Base-by-base conservation (phyloP, 2,797 vertebrate genomes). In the Periparus ater region DNA sequence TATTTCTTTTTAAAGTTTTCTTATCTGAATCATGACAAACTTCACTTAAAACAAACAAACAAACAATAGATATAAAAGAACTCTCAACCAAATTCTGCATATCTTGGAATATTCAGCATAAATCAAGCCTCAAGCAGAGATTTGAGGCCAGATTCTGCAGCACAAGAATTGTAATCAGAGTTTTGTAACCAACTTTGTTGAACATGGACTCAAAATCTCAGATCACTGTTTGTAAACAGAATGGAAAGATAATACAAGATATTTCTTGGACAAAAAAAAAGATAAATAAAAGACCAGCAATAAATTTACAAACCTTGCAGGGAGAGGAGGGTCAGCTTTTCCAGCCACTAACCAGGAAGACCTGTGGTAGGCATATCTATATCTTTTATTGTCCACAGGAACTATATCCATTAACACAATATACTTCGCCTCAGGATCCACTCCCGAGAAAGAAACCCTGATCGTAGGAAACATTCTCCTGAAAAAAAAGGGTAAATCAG, bases 381-480 rank as follows among this genome's bases (percentile, higher is more conserved):
- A 99, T 89, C 99, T 98, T 96, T 99, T 99, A 97, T 99, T 99
- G 97, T 99, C 99, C 97, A 99, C 99, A 0, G 99, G 99, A 78
- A 99, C 99, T 42, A 99, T 99, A 97, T 99, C 99, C 99, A 99
- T 99, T 93, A 99, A 95, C 36, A 99, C 99, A 55, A 99, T 99
- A 94, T 99, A 99, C 93, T 99, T 99, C 55, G 99, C 99, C 95
- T 99, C 99, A 32, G 99, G 98, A 94, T 99, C 99, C 96, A 99
- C 98, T 7, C 99, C 99, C 1, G 99, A 99, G 97, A 99, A 99
- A 6, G 99, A 99, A 92, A 99, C 99, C 11, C 99, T 98, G 97
- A 99, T 99, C 2, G 99, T 99, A 55, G 99, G 99, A 93, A 99
- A 99, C 99, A 99, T 99, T 97, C 99, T 98, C 98, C 99, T 99